Evolutionary conservation across 2,888 invertebrate genomes (phyloP).

Genomic region (Drosophila melanocephala): DNA sequence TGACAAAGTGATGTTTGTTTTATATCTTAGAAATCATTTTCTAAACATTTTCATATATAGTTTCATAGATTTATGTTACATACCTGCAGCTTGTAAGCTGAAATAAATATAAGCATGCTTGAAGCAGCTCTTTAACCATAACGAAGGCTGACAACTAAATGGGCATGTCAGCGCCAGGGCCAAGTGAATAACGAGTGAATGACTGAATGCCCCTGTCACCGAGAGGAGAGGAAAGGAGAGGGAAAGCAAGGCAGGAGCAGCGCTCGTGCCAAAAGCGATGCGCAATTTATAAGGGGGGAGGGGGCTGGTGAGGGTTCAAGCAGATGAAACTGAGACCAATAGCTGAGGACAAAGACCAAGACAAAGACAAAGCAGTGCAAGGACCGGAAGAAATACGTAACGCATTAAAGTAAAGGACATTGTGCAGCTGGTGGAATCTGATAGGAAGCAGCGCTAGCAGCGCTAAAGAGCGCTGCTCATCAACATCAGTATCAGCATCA

Average conservation of each 20-base stretch:
- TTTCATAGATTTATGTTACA: background rate
- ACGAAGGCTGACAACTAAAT: slow-evolving; percentile 40
- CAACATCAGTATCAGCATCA: slow-evolving; percentile 45
- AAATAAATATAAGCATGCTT: slow-evolving; percentile 9
- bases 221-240: slow-evolving; percentile 1
- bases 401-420: slow-evolving; percentile 52
- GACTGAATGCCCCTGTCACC: slow-evolving; percentile 10
- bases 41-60: background rate
- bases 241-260: background rate
- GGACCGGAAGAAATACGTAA: slow-evolving; percentile 74
- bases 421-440: slow-evolving; percentile 80
- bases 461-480: slow-evolving; percentile 39
- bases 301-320: background rate
- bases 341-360: slow-evolving; percentile 16
- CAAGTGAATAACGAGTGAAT: slow-evolving; percentile 47
- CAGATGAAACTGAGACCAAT: slow-evolving; percentile 69
- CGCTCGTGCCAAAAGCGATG: slow-evolving; percentile 54
- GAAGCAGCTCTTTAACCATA: slow-evolving; percentile 10
- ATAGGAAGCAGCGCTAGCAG: slow-evolving; percentile 57
- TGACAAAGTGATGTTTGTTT: background rate
- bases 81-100: background rate
- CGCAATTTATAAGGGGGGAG: background rate
- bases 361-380: slow-evolving; percentile 29
- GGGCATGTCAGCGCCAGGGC: slow-evolving; percentile 28
- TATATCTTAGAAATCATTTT: background rate